Percentiles rank a stretch among this genome's conserved stretches.
Evolutionary conservation across 2,797 vertebrate species (phyloP).

Genomic region (Glossophaga mutica): DNA sequence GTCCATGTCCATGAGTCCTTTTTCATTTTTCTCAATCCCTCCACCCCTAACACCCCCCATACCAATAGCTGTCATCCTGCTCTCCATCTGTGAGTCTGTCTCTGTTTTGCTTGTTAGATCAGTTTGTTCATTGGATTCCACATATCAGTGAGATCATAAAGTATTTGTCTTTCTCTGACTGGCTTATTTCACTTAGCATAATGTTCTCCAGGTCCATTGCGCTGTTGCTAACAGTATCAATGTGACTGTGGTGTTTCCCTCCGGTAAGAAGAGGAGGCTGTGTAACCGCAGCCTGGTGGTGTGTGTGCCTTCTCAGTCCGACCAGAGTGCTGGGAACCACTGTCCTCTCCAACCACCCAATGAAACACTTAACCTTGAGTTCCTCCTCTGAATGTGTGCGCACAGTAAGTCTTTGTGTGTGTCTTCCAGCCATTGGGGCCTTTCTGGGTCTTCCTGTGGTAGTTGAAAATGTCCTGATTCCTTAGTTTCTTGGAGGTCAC

Average conservation of each 20-base stretch:
- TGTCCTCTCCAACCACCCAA: neutral
- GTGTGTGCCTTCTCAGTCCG: neutral
- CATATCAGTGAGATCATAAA: neutral
- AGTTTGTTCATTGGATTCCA: neutral
- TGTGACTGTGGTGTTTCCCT: neutral
- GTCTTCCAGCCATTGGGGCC: fast-evolving
- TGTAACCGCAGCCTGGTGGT: neutral
- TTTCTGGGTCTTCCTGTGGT: neutral
- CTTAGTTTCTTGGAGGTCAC: neutral
- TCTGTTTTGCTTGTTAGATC: neutral
- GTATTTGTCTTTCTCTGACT: neutral
- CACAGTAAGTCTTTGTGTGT: no score
- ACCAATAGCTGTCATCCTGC: neutral
- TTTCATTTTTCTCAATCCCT: neutral
- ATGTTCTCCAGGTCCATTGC: neutral
- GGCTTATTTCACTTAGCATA: neutral
- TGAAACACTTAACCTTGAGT: fast-evolving
- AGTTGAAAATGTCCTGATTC: neutral
- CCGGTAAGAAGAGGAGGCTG: neutral
- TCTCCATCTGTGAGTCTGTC: neutral
- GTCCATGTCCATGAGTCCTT: neutral
- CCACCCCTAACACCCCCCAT: no score
- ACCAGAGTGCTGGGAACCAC: neutral
- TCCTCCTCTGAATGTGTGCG: neutral
- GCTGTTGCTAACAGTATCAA: neutral